phyloP scores from a whole-genome alignment of 2,797 vertebrate species.

The Anguilla obscura region DNA sequence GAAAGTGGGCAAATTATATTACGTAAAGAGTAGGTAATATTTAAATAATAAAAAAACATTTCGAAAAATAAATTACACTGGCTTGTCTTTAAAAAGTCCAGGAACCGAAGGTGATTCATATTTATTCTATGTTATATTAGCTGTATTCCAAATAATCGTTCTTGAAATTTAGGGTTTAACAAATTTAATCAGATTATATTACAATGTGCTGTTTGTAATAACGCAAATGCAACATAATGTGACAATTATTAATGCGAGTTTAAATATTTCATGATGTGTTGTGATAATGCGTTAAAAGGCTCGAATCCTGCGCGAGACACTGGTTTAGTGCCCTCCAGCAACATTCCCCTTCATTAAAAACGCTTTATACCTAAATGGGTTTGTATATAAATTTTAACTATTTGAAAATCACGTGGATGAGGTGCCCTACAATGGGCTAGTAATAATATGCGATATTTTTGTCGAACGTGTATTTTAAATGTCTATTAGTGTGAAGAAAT shows the following conservation, averaged over 20 bases:
- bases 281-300: background rate
- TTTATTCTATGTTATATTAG: too few species aligned
- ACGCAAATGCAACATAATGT: background rate
- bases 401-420: background rate
- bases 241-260: background rate
- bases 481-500: background rate
- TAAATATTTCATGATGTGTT: background rate
- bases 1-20: background rate
- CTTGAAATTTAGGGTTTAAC: background rate
- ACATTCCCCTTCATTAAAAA: background rate
- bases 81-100: too few species aligned
- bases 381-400: background rate
- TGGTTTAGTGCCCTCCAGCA: background rate
- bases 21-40: background rate
- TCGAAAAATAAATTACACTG: background rate
- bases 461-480: background rate
- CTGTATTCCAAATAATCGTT: background rate
- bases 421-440: background rate
- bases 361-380: background rate
- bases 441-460: constrained; percentile 1
- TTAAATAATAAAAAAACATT: background rate
- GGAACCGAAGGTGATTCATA: background rate
- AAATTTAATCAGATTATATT: background rate
- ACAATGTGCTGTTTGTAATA: background rate
- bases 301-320: background rate